Evolutionary conservation across 2,113 vertebrate genomes (phyloP), one percentile per base, ranked within the genome.

Genomic region (Zapus hudsonius): DNA sequence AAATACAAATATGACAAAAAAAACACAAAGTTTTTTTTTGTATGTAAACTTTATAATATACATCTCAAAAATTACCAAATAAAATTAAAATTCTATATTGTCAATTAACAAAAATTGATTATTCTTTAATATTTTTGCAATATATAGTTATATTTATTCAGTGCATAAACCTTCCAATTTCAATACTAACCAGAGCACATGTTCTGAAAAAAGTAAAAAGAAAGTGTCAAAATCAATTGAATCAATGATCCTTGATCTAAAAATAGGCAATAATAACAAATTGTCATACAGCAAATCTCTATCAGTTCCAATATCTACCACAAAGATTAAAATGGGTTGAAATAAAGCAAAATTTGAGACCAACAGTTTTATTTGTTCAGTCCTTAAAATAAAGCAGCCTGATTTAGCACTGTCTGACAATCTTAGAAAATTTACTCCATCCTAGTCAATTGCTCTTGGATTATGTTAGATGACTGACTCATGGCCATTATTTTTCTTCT

Each of bases 121-220:
- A 0, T 20, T 40, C 27, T 25, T 73, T 89, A 44, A 31, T 0
- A 57, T 47, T 85, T 94, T 70, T 75, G 52, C 59, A 19, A 22
- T 3, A 42, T 3, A 59, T 27, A 79, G 0, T n/a, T 52, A 19
- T 52, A 15, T 76, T 82, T 93, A 59, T 64, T 84, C 16, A 89
- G 47, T 57, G 67, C 8, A 63, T 64, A 87, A 83, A 67, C 19
- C 10, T 92, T 5, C 20, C 23, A 82, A 88, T 93, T 79, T 93
- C 9, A 91, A 4, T 15, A 72, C 87, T 25, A 83, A 17, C 67
- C 15, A 47, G n/a, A 74, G 23, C 66, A 86, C 47, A 73, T 87
- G 6, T 78, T 94, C 15, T 87, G 38, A 92, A 83, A 84, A 47
- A 91, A 81, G 29, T 83, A 59, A 72, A 94, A 67, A 11, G n/a